phyloP scores from a whole-genome alignment of 2,113 vertebrate species.

The Ochotona princeps region DNA sequence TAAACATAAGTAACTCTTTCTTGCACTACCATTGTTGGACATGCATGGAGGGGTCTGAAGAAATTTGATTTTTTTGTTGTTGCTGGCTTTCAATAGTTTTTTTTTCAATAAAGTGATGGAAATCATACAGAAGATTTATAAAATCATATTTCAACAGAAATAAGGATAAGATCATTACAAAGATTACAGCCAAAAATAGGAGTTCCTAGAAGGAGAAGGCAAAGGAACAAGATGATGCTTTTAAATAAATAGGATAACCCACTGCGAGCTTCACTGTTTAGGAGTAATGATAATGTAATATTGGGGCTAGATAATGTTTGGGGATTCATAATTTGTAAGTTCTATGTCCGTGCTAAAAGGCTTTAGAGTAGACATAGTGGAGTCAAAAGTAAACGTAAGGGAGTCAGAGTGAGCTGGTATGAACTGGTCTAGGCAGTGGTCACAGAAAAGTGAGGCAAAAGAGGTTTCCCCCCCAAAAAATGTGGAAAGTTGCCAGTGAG shows the following conservation, averaged over 20 bases:
- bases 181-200: not conserved
- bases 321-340: not conserved
- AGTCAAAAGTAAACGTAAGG: not conserved
- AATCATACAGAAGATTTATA: not conserved
- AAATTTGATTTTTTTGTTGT: not conserved
- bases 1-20: too few species aligned
- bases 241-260: not conserved
- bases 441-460: not conserved
- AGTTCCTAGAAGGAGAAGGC: not conserved
- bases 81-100: not conserved
- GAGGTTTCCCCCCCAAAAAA: too few species aligned
- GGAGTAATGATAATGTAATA: not conserved
- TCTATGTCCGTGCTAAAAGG: not conserved
- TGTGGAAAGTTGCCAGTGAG: too few species aligned
- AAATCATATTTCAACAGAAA: not conserved
- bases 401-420: not conserved
- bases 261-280: not conserved
- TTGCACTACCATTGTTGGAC: not conserved
- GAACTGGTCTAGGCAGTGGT: not conserved
- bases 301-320: not conserved
- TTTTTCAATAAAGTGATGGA: not conserved
- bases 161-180: not conserved
- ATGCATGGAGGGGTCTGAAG: not conserved
- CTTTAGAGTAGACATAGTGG: not conserved
- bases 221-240: not conserved